Evolutionary conservation across 2,797 vertebrate genomes (phyloP), one percentile per base, ranked within the genome.

Genomic region (Enteromius unitaeniatus): DNA sequence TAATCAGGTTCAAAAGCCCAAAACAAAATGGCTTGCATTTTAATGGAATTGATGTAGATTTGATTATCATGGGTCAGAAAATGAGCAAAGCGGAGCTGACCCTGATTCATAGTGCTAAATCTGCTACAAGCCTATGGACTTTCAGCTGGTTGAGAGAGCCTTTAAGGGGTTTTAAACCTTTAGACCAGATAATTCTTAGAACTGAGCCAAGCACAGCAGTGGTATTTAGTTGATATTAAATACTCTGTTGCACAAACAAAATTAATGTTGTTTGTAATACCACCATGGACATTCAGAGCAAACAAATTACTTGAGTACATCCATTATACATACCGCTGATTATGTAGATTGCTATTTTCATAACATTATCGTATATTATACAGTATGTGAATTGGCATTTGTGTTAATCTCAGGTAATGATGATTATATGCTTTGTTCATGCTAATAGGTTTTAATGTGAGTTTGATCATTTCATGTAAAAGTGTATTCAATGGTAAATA

Each of bases 1-100:
- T 17, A 14, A 60, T 62, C 53, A 45, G 8, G 55, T 62, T 78
- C 34, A 78, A 78, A 62, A 78, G 15, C 6, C 15, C n/a, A 13
- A 13, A 62, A 58, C 15, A 77, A 62, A n/a, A 45, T 62, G 75
- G 21, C 21, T 55, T 55, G 28, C 19, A 0, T 58, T 14, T 77
- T 62, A 60, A 78, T 78, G 40, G 55, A 23, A 60, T 7, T 45
- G 37, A 78, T 45, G 23, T 26, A 62, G 55, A 78, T 77, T 42
- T 60, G 34, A 77, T 77, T 77, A 10, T 77, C n/a, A 60, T 40
- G 21, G 49, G 31, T 55, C 11, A 55, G 72, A 75, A 75, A 55
- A n/a, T 14, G 3, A 75, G 11, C 19, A 53, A 74, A 37, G 19
- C 10, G 2, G 28, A 37, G 31, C 73, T 75, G 31, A 55, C 31